A percentile compares a stretch with the other conserved stretches of the same genome.
Conservation (phyloP, 2,888 invertebrate genomes). For the Lepetodrilus schrolli region DNA sequence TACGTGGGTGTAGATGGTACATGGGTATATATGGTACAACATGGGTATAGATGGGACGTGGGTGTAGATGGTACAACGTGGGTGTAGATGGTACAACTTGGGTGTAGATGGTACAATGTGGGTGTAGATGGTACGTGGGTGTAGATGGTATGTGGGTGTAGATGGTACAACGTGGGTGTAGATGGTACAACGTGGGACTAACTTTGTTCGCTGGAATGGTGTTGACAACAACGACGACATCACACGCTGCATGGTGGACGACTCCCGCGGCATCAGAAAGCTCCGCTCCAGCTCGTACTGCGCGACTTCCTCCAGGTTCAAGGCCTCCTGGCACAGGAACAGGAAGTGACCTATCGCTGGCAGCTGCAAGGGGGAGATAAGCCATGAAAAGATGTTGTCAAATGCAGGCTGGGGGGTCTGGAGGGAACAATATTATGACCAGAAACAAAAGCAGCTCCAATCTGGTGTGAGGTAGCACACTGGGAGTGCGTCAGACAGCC, state of each 20-base stretch:
- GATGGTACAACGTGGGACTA: conserved; percentile 32
- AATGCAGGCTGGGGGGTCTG: neutral
- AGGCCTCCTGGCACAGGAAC: conserved; percentile 77
- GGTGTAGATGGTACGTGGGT: too few species aligned
- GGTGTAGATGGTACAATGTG: too few species aligned
- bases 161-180: neutral
- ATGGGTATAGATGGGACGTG: too few species aligned
- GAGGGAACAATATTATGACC: neutral
- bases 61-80: too few species aligned
- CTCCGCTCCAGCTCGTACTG: conserved; percentile 80
- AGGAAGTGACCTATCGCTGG: conserved; percentile 80
- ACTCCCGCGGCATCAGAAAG: conserved; percentile 79
- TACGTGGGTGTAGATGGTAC: too few species aligned
- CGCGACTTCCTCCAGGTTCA: conserved; percentile 78
- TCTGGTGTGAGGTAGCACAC: neutral
- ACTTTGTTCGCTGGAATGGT: conserved; percentile 73
- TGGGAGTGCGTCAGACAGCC: neutral
- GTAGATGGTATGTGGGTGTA: neutral
- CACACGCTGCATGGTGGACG: conserved; percentile 77
- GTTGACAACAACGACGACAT: conserved; percentile 79
- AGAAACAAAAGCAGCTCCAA: neutral
- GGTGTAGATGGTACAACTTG: too few species aligned
- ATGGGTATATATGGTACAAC: too few species aligned
- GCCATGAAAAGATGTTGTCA: too few species aligned
- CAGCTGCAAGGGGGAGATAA: too few species aligned